These are phyloP conservation scores for Venturia canescens DNA, from an alignment of 1,140 invertebrate species.

Conservation along the genomic window DNA sequence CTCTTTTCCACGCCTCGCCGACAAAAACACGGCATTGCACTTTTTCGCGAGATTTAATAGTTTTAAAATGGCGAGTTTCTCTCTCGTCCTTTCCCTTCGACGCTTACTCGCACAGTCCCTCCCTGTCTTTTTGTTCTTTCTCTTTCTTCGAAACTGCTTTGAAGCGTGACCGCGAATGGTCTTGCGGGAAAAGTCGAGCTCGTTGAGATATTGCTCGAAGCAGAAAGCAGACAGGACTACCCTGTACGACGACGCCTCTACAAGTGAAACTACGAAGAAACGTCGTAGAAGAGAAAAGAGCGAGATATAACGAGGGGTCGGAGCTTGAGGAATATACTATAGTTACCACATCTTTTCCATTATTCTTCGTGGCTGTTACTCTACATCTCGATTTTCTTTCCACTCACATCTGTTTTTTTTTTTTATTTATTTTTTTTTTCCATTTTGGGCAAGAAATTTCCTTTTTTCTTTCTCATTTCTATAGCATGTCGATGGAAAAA, in stretches of 20 bases:
- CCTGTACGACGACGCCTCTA: slow-evolving; percentile 43
- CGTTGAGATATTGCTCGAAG: slow-evolving; percentile 39
- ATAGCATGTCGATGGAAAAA: no score
- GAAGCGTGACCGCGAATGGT: slow-evolving; percentile 33
- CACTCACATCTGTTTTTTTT: background rate
- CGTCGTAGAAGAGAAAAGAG: slow-evolving; percentile 46
- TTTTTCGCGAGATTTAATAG: slow-evolving; percentile 62
- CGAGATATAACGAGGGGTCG: slow-evolving; percentile 18
- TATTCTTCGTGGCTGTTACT: slow-evolving; percentile 4
- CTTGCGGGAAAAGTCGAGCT: slow-evolving; percentile 55
- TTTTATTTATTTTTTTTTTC: background rate
- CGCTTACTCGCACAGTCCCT: background rate
- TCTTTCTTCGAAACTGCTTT: background rate
- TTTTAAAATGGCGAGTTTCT: slow-evolving; percentile 52
- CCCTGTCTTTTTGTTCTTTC: slow-evolving; percentile 7
- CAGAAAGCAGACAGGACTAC: slow-evolving; percentile 15
- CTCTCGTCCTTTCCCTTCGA: slow-evolving; percentile 29
- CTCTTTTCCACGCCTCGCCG: slow-evolving; percentile 28
- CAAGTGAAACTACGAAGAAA: slow-evolving; percentile 42
- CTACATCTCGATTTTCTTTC: slow-evolving; percentile 25
- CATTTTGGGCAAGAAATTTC: background rate
- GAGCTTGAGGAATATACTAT: slow-evolving; percentile 8
- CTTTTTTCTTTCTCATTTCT: background rate
- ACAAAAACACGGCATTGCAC: slow-evolving; percentile 61
- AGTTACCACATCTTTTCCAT: slow-evolving; percentile 25